Evolutionary conservation across 92 coral and sea anemone genomes (phyloP).

Genomic region (Zoanthus sansibaricus): DNA sequence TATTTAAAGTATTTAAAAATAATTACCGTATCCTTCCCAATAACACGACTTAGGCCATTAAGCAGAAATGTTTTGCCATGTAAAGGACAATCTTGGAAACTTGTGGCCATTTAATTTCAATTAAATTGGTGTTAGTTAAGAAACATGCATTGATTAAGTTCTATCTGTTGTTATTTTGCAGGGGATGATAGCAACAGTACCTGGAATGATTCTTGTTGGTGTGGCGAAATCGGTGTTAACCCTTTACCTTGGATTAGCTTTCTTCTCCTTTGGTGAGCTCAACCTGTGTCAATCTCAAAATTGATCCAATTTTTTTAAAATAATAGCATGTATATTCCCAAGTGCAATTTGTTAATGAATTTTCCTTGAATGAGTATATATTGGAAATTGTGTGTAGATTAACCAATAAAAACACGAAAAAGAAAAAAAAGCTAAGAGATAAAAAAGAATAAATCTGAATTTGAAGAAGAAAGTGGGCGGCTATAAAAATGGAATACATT

Average conservation of each 20-base stretch:
- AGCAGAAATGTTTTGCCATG: no score
- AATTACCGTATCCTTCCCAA: no score
- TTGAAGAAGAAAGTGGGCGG: no score
- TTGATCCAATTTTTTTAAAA: not conserved
- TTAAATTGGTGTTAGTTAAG: not conserved
- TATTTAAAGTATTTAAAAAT: no score
- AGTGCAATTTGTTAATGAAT: not conserved
- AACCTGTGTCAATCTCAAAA: not conserved
- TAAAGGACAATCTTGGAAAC: no score
- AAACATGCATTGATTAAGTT: not conserved
- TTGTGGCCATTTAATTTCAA: not conserved
- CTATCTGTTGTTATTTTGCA: constrained; percentile 30
- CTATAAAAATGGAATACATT: no score
- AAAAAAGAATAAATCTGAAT: no score
- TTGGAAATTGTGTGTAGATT: no score
- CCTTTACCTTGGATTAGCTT: constrained; percentile 82
- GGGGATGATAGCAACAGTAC: constrained; percentile 96
- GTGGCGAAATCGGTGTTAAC: constrained; percentile 76
- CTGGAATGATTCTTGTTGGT: constrained; percentile 93
- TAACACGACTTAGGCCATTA: no score
- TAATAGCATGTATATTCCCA: not conserved
- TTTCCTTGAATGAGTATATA: no score
- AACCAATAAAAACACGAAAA: no score
- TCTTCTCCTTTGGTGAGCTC: constrained; percentile 58
- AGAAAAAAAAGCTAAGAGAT: no score